Percentiles rank a stretch among this genome's conserved stretches.
phyloP scores from a whole-genome alignment of 2,888 invertebrate genomes.

The Ashinkailepas kermadecensis region DNA sequence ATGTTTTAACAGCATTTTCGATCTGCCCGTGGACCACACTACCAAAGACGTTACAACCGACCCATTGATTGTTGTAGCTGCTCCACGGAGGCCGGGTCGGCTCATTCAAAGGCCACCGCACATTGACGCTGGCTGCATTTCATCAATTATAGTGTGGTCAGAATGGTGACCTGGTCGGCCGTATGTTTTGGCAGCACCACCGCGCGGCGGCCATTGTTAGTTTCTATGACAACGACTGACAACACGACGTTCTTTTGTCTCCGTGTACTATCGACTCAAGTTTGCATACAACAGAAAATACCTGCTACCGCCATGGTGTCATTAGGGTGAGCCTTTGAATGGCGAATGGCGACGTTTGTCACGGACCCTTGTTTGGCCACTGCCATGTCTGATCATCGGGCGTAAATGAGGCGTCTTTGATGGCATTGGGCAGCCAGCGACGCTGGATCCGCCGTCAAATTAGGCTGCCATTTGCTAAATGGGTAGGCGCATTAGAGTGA shows the following conservation, averaged over 20 bases:
- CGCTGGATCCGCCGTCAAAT: neutral
- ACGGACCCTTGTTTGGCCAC: neutral
- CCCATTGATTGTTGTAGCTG: neutral
- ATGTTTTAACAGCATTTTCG: no score
- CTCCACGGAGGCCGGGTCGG: neutral
- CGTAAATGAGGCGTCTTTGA: neutral
- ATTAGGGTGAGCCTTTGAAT: neutral
- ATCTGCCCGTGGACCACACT: no score
- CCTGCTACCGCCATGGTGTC: neutral
- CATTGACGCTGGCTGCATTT: neutral
- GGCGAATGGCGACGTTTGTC: neutral
- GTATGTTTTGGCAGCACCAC: neutral
- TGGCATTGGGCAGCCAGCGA: neutral
- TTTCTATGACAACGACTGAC: neutral
- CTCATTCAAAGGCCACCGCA: conserved; percentile 1
- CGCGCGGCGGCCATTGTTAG: neutral
- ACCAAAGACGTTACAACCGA: neutral
- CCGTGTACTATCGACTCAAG: neutral
- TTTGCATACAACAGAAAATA: neutral
- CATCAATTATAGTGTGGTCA: conserved; percentile 12
- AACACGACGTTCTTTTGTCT: conserved; percentile 2
- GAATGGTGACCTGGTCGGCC: neutral
- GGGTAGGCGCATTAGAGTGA: no score
- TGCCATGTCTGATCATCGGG: neutral
- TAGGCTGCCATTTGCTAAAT: neutral